Evolutionary conservation across 2,797 vertebrate species (phyloP), one percentile per base, ranked within the genome.

Genomic region (Spondyliosoma cantharus): DNA sequence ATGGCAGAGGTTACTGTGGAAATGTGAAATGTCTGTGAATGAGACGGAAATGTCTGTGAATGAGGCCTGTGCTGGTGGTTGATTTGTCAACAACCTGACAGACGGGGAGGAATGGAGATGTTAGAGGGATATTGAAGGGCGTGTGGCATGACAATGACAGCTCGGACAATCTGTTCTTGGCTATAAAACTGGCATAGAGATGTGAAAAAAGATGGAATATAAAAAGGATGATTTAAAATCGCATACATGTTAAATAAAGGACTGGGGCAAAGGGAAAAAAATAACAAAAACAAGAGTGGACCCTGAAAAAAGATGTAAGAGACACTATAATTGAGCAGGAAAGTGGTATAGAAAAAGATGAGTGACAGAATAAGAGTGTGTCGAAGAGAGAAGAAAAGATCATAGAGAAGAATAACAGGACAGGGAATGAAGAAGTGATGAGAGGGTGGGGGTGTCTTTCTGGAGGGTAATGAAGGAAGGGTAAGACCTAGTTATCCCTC

Each of bases 1-100:
- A 54, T 74, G 76, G 76, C 87, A 84, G 82, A 87, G 86, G 93
- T 93, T 91, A 91, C 64, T n/a, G 80, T 83, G 80, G 72, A 85
- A 83, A 86, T 88, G 69, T 83, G 67, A 92, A 82, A 87, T 66
- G 84, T 89, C 81, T 83, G 69, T 61, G 81, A 81, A 78, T 76
- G 68, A 80, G 62, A 77, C 7, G 2, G 29, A 75, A 80, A 71
- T 46, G 66, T 76, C 72, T 73, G 54, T 62, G 48, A 67, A 80
- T 74, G 76, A 81, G 53, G 81, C 84, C 82, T 70, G 50, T 59
- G 70, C 66, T 65, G 66, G 27, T 54, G 68, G 79, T 78, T 91
- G 89, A 90, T 83, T 82, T 89, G 82, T 86, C 85, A 72, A 14
- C 46, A 46, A 52, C 63, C 72, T 73, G 87, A 87, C 88, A 86